These are phyloP conservation scores for Ptychodera flava DNA, from an alignment of 35 echinoderm and acorn worm species.

Conservation along the genomic window DNA sequence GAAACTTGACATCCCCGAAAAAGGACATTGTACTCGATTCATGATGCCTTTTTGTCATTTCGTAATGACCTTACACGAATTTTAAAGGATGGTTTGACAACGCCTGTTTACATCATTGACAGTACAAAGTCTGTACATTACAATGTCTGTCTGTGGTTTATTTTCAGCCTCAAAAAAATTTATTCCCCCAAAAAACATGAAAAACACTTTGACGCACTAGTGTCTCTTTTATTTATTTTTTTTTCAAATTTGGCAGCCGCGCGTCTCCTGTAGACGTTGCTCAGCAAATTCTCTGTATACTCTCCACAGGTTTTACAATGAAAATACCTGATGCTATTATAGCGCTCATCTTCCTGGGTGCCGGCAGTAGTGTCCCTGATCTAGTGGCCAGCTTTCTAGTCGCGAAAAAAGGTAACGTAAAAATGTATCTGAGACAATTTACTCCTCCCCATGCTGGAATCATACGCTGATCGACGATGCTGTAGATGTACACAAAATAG, in stretches of 20 bases:
- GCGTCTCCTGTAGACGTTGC: too few relatives aligned
- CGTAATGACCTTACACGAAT: too few relatives aligned
- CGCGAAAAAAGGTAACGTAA: background rate
- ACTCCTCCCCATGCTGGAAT: background rate
- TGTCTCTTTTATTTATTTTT: background rate
- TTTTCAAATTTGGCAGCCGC: too few relatives aligned
- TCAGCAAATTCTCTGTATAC: background rate
- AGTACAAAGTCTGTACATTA: background rate
- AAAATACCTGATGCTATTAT: background rate
- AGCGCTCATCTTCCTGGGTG: background rate
- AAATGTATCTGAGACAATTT: too few relatives aligned
- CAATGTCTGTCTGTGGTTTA: background rate
- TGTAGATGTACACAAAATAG: background rate
- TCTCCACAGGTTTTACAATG: background rate
- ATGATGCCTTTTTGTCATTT: too few relatives aligned
- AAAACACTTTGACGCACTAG: background rate
- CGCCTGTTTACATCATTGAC: too few relatives aligned
- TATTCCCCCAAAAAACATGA: background rate
- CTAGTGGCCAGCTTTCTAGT: background rate
- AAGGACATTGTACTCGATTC: too few relatives aligned
- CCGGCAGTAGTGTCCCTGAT: background rate
- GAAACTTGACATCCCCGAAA: too few relatives aligned
- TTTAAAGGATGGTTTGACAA: too few relatives aligned
- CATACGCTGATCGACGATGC: background rate
- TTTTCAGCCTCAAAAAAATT: background rate